Conservation (phyloP, 2,113 vertebrate species). For the Ascaphus truei region DNA sequence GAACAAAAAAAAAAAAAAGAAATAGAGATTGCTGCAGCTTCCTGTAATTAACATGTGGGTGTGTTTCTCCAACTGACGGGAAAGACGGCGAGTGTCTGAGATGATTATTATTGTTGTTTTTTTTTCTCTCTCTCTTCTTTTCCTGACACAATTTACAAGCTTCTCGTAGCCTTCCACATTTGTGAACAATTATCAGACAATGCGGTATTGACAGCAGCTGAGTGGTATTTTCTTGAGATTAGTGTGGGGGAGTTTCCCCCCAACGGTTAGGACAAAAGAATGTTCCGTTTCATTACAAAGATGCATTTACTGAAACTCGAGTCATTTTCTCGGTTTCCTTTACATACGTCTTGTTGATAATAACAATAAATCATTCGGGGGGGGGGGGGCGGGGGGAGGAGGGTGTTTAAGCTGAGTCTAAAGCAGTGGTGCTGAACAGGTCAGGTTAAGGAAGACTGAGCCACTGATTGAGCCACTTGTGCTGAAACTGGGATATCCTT, state of each 20-base stretch:
- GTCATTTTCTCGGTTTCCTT: slow-evolving; percentile 38
- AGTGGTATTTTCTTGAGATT: slow-evolving; percentile 54
- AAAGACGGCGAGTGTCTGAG: slow-evolving; percentile 66
- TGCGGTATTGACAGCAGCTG: slow-evolving; percentile 70
- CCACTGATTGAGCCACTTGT: too few relatives aligned
- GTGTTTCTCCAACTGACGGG: slow-evolving; percentile 73
- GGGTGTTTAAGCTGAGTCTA: too few relatives aligned
- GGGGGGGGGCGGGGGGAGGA: too few relatives aligned
- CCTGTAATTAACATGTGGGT: slow-evolving; percentile 80
- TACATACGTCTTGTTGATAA: too few relatives aligned
- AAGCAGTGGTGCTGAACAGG: too few relatives aligned
- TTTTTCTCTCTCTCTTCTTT: slow-evolving; percentile 43
- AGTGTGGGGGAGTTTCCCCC: slow-evolving; percentile 60
- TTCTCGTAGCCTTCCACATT: slow-evolving; percentile 69
- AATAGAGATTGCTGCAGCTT: slow-evolving; percentile 62
- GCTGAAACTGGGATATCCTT: too few relatives aligned
- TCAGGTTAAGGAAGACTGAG: too few relatives aligned
- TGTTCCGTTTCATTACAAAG: slow-evolving; percentile 65
- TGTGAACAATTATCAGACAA: slow-evolving; percentile 73
- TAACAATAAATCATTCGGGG: too few relatives aligned
- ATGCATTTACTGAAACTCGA: slow-evolving; percentile 37
- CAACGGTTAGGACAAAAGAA: slow-evolving; percentile 59
- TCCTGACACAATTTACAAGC: slow-evolving; percentile 70
- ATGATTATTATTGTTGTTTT: not conserved
- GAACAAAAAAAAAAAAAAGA: too few relatives aligned